phyloP scores from a whole-genome alignment of 2,797 vertebrate species.

The Enteromius radiatus region DNA sequence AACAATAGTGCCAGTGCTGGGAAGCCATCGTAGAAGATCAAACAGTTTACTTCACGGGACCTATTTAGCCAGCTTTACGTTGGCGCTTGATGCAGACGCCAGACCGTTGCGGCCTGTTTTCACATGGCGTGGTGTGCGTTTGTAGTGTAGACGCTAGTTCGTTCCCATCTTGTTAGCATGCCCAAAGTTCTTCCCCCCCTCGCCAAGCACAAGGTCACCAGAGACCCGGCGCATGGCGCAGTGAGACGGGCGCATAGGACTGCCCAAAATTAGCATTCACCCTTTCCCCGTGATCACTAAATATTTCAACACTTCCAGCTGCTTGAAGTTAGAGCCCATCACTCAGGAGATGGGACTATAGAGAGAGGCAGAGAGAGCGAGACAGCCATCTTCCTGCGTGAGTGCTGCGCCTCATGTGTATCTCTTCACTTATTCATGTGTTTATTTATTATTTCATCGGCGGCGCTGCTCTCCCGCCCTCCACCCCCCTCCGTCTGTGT shows the following conservation, averaged over 20 bases:
- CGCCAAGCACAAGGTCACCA: conserved; percentile 72
- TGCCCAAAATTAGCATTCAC: conserved; percentile 77
- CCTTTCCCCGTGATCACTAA: conserved; percentile 71
- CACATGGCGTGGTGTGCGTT: neutral
- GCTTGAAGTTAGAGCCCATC: conserved; percentile 81
- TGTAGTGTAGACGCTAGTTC: neutral
- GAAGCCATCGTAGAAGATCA: neutral
- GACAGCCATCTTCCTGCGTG: conserved; percentile 62
- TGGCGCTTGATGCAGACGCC: neutral
- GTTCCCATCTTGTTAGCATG: conserved; percentile 71
- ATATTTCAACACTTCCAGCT: conserved; percentile 84
- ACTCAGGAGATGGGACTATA: conserved; percentile 65
- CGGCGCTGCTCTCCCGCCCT: conserved; percentile 43
- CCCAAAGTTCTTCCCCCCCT: conserved; percentile 55
- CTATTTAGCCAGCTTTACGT: neutral
- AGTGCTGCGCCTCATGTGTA: conserved; percentile 74
- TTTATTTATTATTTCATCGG: conserved; percentile 82
- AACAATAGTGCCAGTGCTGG: conserved; percentile 26
- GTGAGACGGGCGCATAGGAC: conserved; percentile 53
- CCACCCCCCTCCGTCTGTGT: conserved; percentile 63
- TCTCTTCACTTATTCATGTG: conserved; percentile 82
- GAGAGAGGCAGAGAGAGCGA: conserved; percentile 48
- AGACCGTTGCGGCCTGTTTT: conserved; percentile 3
- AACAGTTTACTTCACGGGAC: neutral
- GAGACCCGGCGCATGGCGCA: conserved; percentile 73